phyloP scores from a whole-genome alignment of 1,140 invertebrate species.

The Brachionus calyciflorus region DNA sequence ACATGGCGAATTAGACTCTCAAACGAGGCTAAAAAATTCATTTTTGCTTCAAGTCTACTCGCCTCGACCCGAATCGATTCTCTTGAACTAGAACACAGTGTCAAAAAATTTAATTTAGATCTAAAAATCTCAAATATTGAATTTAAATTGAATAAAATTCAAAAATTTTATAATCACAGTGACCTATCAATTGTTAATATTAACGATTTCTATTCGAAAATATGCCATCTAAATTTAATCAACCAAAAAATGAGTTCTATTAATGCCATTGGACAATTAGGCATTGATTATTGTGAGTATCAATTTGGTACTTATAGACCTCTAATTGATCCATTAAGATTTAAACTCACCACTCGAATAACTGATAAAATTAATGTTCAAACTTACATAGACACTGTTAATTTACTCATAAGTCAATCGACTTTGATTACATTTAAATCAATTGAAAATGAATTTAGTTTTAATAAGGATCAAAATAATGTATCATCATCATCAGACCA shows the following conservation, averaged over 20 bases:
- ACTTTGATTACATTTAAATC: neutral
- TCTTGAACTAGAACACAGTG: neutral
- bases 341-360: neutral
- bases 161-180: neutral
- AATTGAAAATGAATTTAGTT: constrained; percentile 6
- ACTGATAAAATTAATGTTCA: neutral
- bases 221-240: neutral
- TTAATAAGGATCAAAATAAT: neutral
- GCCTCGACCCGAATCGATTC: constrained; percentile 42
- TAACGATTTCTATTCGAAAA: neutral
- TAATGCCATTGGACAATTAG: neutral
- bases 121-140: constrained; percentile 21
- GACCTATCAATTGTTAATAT: neutral
- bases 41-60: constrained; percentile 16
- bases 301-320: constrained; percentile 24
- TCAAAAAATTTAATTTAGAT: neutral
- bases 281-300: constrained; percentile 20
- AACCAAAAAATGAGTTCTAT: neutral
- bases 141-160: constrained; percentile 2
- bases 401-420: neutral
- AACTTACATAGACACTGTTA: neutral
- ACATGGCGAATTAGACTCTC: constrained; percentile 27
- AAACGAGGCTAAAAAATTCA: constrained; percentile 12
- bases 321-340: constrained; percentile 21
- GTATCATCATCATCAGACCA: no score